A percentile compares a stretch with the other conserved stretches of the same genome.
phyloP scores from a whole-genome alignment of 1,140 invertebrate species.

The Halesus radiatus region DNA sequence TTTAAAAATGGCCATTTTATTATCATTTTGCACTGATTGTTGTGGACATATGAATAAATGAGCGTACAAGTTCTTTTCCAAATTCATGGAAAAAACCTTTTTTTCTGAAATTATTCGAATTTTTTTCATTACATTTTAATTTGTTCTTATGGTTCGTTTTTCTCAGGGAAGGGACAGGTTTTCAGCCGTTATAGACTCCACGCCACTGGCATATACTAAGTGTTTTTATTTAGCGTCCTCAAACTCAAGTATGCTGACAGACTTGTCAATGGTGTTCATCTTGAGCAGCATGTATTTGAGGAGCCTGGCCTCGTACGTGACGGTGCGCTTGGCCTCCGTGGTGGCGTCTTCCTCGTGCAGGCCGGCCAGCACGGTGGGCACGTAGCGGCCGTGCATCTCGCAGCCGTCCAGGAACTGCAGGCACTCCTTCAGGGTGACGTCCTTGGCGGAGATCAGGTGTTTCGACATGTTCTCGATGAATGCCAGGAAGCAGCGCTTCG shows the following conservation, averaged over 20 bases:
- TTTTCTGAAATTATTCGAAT: too few relatives aligned
- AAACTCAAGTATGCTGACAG: slow-evolving; percentile 69
- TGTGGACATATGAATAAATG: too few relatives aligned
- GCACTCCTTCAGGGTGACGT: slow-evolving; percentile 91
- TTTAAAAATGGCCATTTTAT: too few relatives aligned
- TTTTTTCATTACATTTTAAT: too few relatives aligned
- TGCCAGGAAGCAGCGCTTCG: slow-evolving; percentile 94
- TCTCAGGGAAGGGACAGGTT: too few relatives aligned
- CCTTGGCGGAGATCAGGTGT: slow-evolving; percentile 91
- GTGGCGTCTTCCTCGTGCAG: slow-evolving; percentile 80
- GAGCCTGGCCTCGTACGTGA: slow-evolving; percentile 91
- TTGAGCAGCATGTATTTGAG: slow-evolving; percentile 88
- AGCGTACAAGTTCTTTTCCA: too few relatives aligned
- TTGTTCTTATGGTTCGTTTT: too few relatives aligned
- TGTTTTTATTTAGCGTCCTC: slow-evolving; percentile 66
- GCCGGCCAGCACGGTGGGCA: slow-evolving; percentile 87
- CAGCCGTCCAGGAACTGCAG: slow-evolving; percentile 94
- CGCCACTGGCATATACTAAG: too few relatives aligned
- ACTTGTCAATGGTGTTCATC: slow-evolving; percentile 72
- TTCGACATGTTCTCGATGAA: slow-evolving; percentile 93
- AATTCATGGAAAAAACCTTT: too few relatives aligned
- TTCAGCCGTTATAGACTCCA: too few relatives aligned
- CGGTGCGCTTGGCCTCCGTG: slow-evolving; percentile 89
- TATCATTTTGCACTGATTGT: too few relatives aligned
- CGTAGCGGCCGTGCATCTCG: slow-evolving; percentile 87